phyloP scores from a whole-genome alignment of 2,888 invertebrate species.

The Hirtodrosophila trivittata region DNA sequence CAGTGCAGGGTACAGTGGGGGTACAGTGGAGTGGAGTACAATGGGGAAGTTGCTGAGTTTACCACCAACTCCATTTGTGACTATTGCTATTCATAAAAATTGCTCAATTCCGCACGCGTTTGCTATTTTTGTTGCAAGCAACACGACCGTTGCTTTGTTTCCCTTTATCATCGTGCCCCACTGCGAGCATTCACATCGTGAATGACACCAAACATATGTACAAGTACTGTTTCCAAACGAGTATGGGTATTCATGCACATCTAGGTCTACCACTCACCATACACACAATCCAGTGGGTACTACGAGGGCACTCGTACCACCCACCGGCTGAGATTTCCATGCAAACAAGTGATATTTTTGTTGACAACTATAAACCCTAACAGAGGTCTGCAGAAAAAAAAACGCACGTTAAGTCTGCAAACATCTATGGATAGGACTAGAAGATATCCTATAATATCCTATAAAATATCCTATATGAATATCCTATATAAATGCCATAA shows the following conservation, averaged over 20 bases:
- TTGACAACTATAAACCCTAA: slow-evolving; percentile 68
- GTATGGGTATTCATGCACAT: slow-evolving; percentile 4
- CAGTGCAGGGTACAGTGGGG: background rate
- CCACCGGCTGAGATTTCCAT: slow-evolving; percentile 58
- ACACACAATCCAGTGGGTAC: slow-evolving; percentile 15
- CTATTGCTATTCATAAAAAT: slow-evolving; percentile 80
- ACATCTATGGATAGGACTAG: background rate
- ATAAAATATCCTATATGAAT: too few species aligned
- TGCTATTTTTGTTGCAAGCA: slow-evolving; percentile 67
- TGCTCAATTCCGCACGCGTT: slow-evolving; percentile 78
- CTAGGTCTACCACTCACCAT: slow-evolving; percentile 6
- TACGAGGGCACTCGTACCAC: slow-evolving; percentile 5
- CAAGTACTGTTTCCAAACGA: background rate
- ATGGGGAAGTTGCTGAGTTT: too few species aligned
- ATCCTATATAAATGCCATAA: too few species aligned
- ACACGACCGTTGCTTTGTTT: slow-evolving; percentile 49
- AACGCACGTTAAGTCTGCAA: too few species aligned
- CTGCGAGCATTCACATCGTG: slow-evolving; percentile 30
- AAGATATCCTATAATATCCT: slow-evolving; percentile 3
- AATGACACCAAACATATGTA: slow-evolving; percentile 61
- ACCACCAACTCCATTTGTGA: slow-evolving; percentile 53
- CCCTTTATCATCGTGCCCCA: slow-evolving; percentile 46
- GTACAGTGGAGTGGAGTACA: too few species aligned
- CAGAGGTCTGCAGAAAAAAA: slow-evolving; percentile 17
- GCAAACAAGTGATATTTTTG: slow-evolving; percentile 79